These are phyloP conservation scores for Rhagophthalmus giganteus DNA, from an alignment of 2,888 invertebrate genomes.

Conservation along the genomic window DNA sequence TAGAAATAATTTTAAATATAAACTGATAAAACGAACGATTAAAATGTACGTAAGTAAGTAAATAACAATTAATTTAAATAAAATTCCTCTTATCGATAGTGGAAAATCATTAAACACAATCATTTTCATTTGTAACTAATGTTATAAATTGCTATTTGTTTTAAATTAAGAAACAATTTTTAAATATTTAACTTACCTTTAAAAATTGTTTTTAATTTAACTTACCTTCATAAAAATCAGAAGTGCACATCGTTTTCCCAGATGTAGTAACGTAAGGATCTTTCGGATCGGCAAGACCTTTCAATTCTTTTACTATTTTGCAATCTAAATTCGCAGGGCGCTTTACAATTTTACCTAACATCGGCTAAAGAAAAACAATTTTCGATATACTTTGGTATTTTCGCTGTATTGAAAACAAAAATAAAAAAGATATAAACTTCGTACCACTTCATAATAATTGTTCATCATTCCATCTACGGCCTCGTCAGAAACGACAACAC, in stretches of 20 bases:
- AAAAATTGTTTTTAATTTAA: too few species aligned
- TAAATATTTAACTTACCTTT: neutral
- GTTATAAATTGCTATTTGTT: too few species aligned
- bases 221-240: conserved; percentile 95
- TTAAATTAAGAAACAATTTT: too few species aligned
- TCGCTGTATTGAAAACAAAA: too few species aligned
- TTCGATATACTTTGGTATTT: too few species aligned
- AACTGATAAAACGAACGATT: too few species aligned
- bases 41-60: too few species aligned
- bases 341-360: conserved; percentile 79
- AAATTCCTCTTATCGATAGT: too few species aligned
- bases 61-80: too few species aligned
- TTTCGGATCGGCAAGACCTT: conserved; percentile 70
- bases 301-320: conserved; percentile 77
- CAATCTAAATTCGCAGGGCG: conserved; percentile 84
- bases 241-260: conserved; percentile 95
- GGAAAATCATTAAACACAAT: too few species aligned
- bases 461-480: conserved; percentile 86
- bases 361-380: conserved; percentile 62
- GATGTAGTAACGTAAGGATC: conserved; percentile 85
- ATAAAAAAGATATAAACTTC: conserved; percentile 40
- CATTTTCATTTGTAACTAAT: too few species aligned
- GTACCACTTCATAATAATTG: conserved; percentile 81
- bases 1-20: too few species aligned
- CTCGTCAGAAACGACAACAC: conserved; percentile 90